Percentiles rank a stretch among this genome's conserved stretches.
Conservation (phyloP, 2,113 vertebrate genomes). For the Tringa solitaria region DNA sequence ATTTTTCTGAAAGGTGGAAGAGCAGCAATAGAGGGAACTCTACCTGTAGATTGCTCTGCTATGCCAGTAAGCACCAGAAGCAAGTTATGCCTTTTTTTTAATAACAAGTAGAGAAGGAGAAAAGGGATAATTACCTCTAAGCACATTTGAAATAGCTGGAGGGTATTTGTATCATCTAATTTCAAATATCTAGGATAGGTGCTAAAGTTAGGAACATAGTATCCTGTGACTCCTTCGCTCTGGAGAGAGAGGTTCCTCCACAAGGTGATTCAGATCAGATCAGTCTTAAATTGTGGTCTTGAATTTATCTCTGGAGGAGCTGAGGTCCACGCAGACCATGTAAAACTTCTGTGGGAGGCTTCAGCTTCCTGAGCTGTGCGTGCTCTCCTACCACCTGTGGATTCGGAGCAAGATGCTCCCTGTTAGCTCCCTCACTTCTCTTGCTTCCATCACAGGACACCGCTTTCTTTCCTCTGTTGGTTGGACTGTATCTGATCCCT, state of each 20-base stretch:
- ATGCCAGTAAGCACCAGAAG: not conserved
- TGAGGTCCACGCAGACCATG: not conserved
- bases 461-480: not conserved
- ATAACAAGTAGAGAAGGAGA: not conserved
- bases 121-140: not conserved
- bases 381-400: accelerated
- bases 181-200: not conserved
- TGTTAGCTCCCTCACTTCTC: not conserved
- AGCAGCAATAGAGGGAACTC: not conserved
- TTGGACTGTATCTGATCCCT: not conserved
- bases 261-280: not conserved
- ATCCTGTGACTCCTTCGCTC: not conserved
- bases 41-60: not conserved
- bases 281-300: not conserved
- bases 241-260: not conserved
- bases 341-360: not conserved
- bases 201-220: not conserved
- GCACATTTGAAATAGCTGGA: not conserved
- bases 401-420: not conserved
- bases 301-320: not conserved
- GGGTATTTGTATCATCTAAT: not conserved
- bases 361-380: not conserved
- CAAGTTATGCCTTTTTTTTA: not conserved
- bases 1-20: not conserved
- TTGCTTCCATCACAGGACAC: not conserved